phyloP scores from a whole-genome alignment of 2,797 vertebrate genomes.

The Tapera naevia region DNA sequence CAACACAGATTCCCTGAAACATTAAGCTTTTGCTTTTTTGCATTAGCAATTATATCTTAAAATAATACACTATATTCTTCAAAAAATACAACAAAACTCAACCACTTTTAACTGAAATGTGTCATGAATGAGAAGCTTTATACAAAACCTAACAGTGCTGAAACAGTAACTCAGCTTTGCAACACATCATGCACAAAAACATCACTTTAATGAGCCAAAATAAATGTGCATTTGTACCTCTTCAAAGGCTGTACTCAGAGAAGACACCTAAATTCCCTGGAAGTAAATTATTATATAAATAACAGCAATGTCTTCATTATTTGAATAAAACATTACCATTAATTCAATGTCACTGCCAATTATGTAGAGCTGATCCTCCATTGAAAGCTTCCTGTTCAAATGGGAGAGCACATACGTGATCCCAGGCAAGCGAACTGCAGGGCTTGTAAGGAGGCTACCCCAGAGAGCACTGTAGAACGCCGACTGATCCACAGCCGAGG shows the following conservation, averaged over 20 bases:
- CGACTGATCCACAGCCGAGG: constrained; percentile 93
- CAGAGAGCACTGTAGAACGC: constrained; percentile 98
- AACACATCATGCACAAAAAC: not conserved
- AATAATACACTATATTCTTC: not conserved
- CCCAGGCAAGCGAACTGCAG: constrained; percentile 92
- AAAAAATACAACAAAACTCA: not conserved
- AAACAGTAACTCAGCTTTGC: not conserved
- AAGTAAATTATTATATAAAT: not conserved
- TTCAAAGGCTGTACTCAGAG: not conserved
- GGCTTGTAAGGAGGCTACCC: constrained; percentile 98
- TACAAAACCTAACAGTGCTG: not conserved
- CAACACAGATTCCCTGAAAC: not conserved
- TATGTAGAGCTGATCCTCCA: constrained; percentile 98
- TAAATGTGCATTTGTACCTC: not conserved
- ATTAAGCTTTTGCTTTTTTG: not conserved
- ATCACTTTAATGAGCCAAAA: not conserved
- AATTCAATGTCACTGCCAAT: constrained; percentile 98
- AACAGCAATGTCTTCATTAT: not conserved
- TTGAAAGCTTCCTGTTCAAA: constrained; percentile 95
- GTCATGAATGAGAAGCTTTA: not conserved
- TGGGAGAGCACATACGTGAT: constrained; percentile 95
- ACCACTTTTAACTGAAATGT: not conserved
- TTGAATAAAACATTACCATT: constrained; percentile 83
- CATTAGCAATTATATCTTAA: not conserved
- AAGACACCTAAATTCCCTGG: not conserved